Conservation (phyloP, 2,888 invertebrate genomes). For the Opisthograptis luteolata region DNA sequence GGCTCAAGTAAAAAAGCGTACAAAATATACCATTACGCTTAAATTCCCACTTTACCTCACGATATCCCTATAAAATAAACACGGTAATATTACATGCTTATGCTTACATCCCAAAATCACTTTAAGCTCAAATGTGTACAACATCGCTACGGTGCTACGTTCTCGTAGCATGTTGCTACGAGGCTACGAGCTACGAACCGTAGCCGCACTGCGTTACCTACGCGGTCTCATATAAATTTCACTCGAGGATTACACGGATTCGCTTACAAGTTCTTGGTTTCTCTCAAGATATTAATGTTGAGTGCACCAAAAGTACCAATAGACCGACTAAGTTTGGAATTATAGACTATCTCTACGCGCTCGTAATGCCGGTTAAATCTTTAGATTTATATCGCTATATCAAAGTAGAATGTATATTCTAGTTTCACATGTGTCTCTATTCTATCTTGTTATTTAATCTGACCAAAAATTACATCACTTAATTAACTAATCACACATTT, state of each 20-base stretch:
- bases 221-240: conserved; percentile 71
- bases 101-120: conserved; percentile 46
- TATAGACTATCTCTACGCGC: conserved; percentile 49
- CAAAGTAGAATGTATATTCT: conserved; percentile 3
- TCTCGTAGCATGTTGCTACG: conserved; percentile 46
- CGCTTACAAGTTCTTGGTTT: conserved; percentile 69
- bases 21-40: conserved; percentile 37
- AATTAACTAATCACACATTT: too few species aligned
- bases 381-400: conserved; percentile 32
- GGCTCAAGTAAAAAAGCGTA: conserved; percentile 35
- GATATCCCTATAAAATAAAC: conserved; percentile 44
- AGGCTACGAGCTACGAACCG: conserved; percentile 45
- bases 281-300: conserved; percentile 64
- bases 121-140: conserved; percentile 57
- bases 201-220: conserved; percentile 71
- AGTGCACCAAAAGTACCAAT: conserved; percentile 60
- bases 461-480: too few species aligned
- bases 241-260: conserved; percentile 67
- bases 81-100: conserved; percentile 44
- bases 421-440: too few species aligned
- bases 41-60: conserved; percentile 39
- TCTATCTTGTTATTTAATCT: too few species aligned
- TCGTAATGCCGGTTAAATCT: conserved; percentile 34
- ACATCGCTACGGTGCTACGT: conserved; percentile 47
- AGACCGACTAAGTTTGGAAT: conserved; percentile 51